phyloP scores from a whole-genome alignment of 2,888 invertebrate species.

The Liopterus haemorrhoidalis region DNA sequence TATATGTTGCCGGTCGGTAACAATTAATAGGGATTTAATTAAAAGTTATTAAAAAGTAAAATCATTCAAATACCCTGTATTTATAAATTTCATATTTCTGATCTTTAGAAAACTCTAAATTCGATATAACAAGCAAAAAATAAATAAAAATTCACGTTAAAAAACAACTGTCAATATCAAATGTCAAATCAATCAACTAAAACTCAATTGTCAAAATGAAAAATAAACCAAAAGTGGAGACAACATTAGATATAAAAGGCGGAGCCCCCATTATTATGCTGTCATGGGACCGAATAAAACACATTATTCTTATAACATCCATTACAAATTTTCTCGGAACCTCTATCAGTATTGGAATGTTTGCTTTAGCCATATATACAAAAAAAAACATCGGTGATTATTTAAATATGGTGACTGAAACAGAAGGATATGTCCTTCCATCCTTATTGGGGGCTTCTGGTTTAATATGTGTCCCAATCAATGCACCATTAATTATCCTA shows the following conservation, averaged over 20 bases:
- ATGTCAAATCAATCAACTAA: slow-evolving; percentile 2
- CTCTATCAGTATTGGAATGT: background rate
- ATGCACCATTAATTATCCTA: slow-evolving; percentile 34
- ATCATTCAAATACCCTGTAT: too few relatives aligned
- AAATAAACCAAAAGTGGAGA: slow-evolving; percentile 1
- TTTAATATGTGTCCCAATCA: slow-evolving; percentile 35
- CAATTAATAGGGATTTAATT: too few relatives aligned
- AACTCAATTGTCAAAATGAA: background rate
- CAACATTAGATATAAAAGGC: background rate
- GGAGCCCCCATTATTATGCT: background rate
- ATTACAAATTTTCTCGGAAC: background rate
- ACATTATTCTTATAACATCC: background rate
- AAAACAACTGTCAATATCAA: too few relatives aligned
- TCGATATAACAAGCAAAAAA: too few relatives aligned
- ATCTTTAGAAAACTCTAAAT: too few relatives aligned
- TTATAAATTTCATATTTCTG: too few relatives aligned
- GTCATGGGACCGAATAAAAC: background rate
- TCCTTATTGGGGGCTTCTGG: slow-evolving; percentile 33
- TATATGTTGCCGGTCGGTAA: too few relatives aligned
- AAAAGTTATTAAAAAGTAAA: too few relatives aligned
- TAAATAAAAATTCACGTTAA: too few relatives aligned
- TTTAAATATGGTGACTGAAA: slow-evolving; percentile 41
- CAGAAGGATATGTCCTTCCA: slow-evolving; percentile 40
- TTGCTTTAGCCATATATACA: slow-evolving; percentile 33
- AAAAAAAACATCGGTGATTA: slow-evolving; percentile 39